A percentile compares a stretch with the other conserved stretches of the same genome.
phyloP scores from a whole-genome alignment of 1,140 invertebrate genomes.

The Drosophila nigrodunni region DNA sequence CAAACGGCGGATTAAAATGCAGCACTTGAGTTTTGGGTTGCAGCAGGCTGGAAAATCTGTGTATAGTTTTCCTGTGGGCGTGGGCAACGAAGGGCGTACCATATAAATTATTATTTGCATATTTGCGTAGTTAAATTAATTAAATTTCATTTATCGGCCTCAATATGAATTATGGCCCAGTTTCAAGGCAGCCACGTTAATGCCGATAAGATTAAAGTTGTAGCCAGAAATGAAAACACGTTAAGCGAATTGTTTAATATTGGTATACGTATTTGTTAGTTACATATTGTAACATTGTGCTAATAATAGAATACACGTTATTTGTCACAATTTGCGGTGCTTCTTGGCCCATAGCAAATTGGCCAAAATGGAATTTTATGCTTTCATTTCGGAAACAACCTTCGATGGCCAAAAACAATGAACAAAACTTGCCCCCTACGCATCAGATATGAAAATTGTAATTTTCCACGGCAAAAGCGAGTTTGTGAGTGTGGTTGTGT shows the following conservation, averaged over 20 bases:
- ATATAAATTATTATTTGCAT: slow-evolving; percentile 44
- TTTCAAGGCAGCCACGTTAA: slow-evolving; percentile 1
- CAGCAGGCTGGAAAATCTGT: neutral
- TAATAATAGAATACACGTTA: slow-evolving; percentile 11
- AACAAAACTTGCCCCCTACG: slow-evolving; percentile 26
- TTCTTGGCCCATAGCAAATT: slow-evolving; percentile 15
- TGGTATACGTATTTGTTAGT: too few relatives aligned
- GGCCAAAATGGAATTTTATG: slow-evolving; percentile 22
- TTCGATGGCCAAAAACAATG: slow-evolving; percentile 53
- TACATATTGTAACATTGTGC: neutral
- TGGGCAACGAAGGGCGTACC: neutral
- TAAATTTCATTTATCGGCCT: slow-evolving; percentile 41
- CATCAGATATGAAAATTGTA: slow-evolving; percentile 69
- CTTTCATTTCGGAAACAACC: slow-evolving; percentile 30
- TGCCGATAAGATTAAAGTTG: slow-evolving; percentile 36
- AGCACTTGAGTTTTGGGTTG: slow-evolving; percentile 14
- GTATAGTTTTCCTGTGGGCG: neutral
- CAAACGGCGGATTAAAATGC: slow-evolving; percentile 30
- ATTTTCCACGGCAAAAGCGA: slow-evolving; percentile 56
- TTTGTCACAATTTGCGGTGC: slow-evolving; percentile 6
- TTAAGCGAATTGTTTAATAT: neutral
- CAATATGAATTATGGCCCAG: slow-evolving; percentile 8
- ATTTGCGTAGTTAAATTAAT: slow-evolving; percentile 46
- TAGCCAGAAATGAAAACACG: slow-evolving; percentile 20
- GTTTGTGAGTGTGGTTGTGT: neutral